Conservation (phyloP, 1,140 invertebrate genomes). For the Drosophila mayri region DNA sequence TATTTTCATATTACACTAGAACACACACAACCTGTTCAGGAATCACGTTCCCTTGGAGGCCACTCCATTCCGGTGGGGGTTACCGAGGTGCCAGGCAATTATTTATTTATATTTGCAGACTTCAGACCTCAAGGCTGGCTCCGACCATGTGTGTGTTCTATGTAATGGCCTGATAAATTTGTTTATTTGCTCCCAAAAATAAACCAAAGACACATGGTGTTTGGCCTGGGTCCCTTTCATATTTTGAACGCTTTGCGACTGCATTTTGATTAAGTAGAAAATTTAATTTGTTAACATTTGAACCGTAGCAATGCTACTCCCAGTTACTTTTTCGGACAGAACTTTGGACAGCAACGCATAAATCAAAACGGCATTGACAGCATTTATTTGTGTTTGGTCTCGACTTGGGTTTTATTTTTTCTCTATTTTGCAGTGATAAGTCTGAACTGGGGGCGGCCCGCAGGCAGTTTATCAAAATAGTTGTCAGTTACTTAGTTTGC, state of each 20-base stretch:
- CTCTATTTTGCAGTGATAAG: slow-evolving; percentile 60
- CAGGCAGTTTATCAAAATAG: slow-evolving; percentile 71
- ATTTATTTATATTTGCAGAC: slow-evolving; percentile 52
- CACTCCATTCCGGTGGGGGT: slow-evolving; percentile 29
- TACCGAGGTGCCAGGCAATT: slow-evolving; percentile 60
- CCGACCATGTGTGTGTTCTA: slow-evolving; percentile 40
- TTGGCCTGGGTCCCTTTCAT: slow-evolving; percentile 65
- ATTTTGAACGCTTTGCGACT: slow-evolving; percentile 54
- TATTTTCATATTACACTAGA: neutral
- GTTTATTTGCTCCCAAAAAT: slow-evolving; percentile 72
- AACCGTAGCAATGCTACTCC: slow-evolving; percentile 35
- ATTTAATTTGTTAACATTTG: slow-evolving; percentile 76
- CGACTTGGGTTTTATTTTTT: slow-evolving; percentile 16
- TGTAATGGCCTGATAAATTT: slow-evolving; percentile 79
- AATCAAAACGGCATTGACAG: slow-evolving; percentile 75
- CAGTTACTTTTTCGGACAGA: slow-evolving; percentile 42
- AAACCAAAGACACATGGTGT: slow-evolving; percentile 49
- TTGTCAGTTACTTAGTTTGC: slow-evolving; percentile 64
- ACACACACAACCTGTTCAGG: neutral
- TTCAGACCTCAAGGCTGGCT: slow-evolving; percentile 60
- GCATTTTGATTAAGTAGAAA: slow-evolving; percentile 80
- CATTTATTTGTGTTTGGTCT: slow-evolving; percentile 10
- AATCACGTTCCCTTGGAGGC: slow-evolving; percentile 6
- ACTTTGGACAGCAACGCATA: slow-evolving; percentile 55
- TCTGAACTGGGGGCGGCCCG: slow-evolving; percentile 61